phyloP scores from a whole-genome alignment of 2,113 vertebrate genomes.

The Rhynchopsitta pachyrhyncha region DNA sequence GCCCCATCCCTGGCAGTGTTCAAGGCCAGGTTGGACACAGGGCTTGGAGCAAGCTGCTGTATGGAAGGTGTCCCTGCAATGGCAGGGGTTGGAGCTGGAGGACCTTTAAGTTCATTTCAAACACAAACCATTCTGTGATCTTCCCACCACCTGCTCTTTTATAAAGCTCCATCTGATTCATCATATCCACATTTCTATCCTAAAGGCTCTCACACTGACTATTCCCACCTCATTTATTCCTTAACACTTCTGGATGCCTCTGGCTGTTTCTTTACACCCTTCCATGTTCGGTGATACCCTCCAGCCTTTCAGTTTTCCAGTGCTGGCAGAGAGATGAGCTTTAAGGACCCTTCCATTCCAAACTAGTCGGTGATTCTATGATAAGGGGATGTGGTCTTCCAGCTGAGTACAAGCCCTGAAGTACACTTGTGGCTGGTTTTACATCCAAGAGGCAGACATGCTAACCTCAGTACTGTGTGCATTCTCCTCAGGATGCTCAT shows the following conservation, averaged over 20 bases:
- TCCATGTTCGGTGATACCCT: not conserved
- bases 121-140: not conserved
- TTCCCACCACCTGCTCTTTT: not conserved
- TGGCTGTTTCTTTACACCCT: not conserved
- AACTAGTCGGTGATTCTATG: not conserved
- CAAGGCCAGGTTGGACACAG: too few relatives aligned
- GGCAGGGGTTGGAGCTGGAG: not conserved
- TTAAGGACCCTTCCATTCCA: not conserved
- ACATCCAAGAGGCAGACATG: fast-evolving
- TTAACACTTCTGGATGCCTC: not conserved
- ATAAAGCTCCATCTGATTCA: not conserved
- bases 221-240: not conserved
- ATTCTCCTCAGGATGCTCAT: not conserved
- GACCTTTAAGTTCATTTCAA: not conserved
- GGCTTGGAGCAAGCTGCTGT: too few relatives aligned
- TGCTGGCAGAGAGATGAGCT: not conserved
- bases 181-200: not conserved
- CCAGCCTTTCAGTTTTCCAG: not conserved
- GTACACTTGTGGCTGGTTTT: not conserved
- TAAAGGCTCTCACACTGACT: not conserved
- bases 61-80: not conserved
- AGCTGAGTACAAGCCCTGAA: not conserved
- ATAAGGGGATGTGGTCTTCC: not conserved
- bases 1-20: too few relatives aligned
- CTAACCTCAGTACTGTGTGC: too few relatives aligned